A percentile compares a stretch with the other conserved stretches of the same genome.
phyloP scores from a whole-genome alignment of 1,140 invertebrate genomes.

The Nymphalis io region DNA sequence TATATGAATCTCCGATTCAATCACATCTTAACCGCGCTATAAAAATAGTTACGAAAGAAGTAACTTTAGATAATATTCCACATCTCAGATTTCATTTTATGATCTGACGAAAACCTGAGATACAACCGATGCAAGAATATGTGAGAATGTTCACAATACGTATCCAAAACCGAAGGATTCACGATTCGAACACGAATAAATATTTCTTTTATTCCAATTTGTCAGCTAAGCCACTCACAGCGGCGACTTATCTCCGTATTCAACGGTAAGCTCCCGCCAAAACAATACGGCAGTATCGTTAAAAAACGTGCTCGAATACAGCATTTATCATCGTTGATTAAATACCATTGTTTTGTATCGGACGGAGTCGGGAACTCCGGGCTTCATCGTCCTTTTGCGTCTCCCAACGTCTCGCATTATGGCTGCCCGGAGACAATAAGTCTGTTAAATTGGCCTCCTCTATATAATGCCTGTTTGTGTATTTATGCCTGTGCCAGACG shows the following conservation, averaged over 20 bases:
- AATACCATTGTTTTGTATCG: slow-evolving; percentile 81
- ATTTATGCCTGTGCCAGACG: slow-evolving; percentile 37
- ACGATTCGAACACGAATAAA: slow-evolving; percentile 73
- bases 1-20: neutral
- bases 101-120: slow-evolving; percentile 20
- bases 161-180: slow-evolving; percentile 51
- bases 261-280: slow-evolving; percentile 77
- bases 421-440: slow-evolving; percentile 75
- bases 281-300: slow-evolving; percentile 78
- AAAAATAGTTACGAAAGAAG: slow-evolving; percentile 3
- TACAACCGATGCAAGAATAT: slow-evolving; percentile 33
- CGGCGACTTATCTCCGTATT: slow-evolving; percentile 76
- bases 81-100: slow-evolving; percentile 31
- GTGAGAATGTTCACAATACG: slow-evolving; percentile 56
- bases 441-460: slow-evolving; percentile 77
- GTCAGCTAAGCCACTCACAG: slow-evolving; percentile 78
- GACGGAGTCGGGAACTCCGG: slow-evolving; percentile 64
- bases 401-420: slow-evolving; percentile 68
- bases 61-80: slow-evolving; percentile 14
- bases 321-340: slow-evolving; percentile 81
- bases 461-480: slow-evolving; percentile 55
- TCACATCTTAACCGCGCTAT: neutral
- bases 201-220: slow-evolving; percentile 81
- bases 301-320: slow-evolving; percentile 78
- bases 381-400: slow-evolving; percentile 67